phyloP scores from a whole-genome alignment of 2,888 invertebrate genomes.

The Protonemura montana region DNA sequence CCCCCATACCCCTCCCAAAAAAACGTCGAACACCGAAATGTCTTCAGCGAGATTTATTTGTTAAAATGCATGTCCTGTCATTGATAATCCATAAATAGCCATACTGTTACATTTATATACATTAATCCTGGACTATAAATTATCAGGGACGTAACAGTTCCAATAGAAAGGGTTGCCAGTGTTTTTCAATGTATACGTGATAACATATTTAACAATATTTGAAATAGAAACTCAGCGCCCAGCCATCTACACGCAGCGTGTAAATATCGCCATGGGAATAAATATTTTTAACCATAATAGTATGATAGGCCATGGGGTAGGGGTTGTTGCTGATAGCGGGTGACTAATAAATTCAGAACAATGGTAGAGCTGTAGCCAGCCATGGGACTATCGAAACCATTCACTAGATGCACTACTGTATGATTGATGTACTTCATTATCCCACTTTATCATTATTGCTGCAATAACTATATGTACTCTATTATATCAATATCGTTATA shows the following conservation, averaged over 20 bases:
- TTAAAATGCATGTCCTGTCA: background rate
- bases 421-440: background rate
- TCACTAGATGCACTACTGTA: background rate
- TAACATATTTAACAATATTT: background rate
- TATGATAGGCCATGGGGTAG: background rate
- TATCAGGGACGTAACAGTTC: background rate
- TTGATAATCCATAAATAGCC: background rate
- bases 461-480: background rate
- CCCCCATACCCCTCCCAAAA: background rate
- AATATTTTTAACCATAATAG: background rate
- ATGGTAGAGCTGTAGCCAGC: background rate
- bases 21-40: background rate
- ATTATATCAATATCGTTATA: background rate
- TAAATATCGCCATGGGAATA: background rate
- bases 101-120: background rate
- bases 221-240: background rate
- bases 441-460: background rate
- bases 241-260: background rate
- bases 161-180: background rate
- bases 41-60: background rate
- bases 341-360: background rate
- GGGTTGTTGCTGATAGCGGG: background rate
- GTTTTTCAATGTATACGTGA: background rate
- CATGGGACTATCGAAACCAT: background rate
- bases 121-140: background rate